Evolutionary conservation across 2,113 vertebrate species (phyloP).

Genomic region (Neodontobutis hainanensis): DNA sequence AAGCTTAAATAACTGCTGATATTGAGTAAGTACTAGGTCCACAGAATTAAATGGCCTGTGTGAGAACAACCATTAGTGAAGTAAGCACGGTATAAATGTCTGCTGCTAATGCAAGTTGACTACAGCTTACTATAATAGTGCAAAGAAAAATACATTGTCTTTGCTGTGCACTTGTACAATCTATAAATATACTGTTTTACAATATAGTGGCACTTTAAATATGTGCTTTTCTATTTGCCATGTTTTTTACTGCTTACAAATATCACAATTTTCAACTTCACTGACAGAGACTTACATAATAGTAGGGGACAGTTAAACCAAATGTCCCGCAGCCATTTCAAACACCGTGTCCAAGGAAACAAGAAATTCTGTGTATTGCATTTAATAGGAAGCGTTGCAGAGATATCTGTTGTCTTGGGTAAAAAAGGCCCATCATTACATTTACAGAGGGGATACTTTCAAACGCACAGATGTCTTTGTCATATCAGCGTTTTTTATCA

Average conservation of each 20-base stretch:
- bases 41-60: no score
- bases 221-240: not conserved
- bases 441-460: not conserved
- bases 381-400: conserved; percentile 37
- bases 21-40: no score
- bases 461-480: conserved; percentile 11
- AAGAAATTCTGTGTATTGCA: conserved; percentile 47
- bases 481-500: not conserved
- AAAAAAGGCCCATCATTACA: not conserved
- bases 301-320: conserved; percentile 26
- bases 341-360: conserved; percentile 74
- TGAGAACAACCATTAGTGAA: no score
- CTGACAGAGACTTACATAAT: conserved; percentile 17
- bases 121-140: no score
- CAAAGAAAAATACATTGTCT: no score
- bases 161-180: no score
- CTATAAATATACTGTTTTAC: no score
- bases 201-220: no score
- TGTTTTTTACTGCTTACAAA: not conserved
- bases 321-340: conserved; percentile 42
- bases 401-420: conserved; percentile 11
- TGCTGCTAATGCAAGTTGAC: no score
- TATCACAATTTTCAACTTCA: not conserved
- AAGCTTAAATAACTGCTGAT: no score
- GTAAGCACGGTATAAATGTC: no score